Percentiles rank a stretch among this genome's conserved stretches.
These are phyloP conservation scores for Shargacucullia verbasci DNA, from an alignment of 2,888 invertebrate genomes.

Conservation along the genomic window DNA sequence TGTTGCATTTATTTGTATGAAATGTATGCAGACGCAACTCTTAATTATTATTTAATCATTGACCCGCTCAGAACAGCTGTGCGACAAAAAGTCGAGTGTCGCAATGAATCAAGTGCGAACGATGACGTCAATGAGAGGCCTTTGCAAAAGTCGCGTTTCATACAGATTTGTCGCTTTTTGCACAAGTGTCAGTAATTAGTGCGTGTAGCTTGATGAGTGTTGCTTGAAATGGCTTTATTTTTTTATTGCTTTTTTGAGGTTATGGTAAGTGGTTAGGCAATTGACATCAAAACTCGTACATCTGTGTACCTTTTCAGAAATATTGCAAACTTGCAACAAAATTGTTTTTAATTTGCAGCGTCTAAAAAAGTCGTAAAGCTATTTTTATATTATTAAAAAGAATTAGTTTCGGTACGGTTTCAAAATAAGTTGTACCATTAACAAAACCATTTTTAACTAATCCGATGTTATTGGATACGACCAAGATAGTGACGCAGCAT, in stretches of 20 bases:
- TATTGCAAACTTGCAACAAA: no score
- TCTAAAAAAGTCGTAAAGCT: no score
- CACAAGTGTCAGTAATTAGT: slow-evolving; percentile 33
- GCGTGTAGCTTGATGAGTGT: slow-evolving; percentile 31
- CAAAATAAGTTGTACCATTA: no score
- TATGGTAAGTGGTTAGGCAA: slow-evolving; percentile 12
- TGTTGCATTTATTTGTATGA: background rate
- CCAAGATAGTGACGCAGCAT: background rate
- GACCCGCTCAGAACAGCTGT: slow-evolving; percentile 17
- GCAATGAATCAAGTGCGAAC: slow-evolving; percentile 20
- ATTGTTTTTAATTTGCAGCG: no score
- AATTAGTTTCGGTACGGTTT: no score
- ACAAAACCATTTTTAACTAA: no score
- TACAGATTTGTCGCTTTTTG: slow-evolving; percentile 20
- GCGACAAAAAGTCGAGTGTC: slow-evolving; percentile 26
- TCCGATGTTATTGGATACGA: slow-evolving; percentile 1
- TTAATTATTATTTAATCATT: slow-evolving; percentile 19
- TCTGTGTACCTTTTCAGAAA: no score
- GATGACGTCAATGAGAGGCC: slow-evolving; percentile 23
- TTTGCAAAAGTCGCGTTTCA: slow-evolving; percentile 37
- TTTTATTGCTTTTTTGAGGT: slow-evolving; percentile 29
- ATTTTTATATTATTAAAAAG: no score
- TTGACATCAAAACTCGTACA: slow-evolving; percentile 24
- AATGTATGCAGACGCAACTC: slow-evolving; percentile 20
- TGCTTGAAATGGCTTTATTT: slow-evolving; percentile 12